Conservation (phyloP, 2,888 invertebrate species). For the Caenorhabditis becei region DNA sequence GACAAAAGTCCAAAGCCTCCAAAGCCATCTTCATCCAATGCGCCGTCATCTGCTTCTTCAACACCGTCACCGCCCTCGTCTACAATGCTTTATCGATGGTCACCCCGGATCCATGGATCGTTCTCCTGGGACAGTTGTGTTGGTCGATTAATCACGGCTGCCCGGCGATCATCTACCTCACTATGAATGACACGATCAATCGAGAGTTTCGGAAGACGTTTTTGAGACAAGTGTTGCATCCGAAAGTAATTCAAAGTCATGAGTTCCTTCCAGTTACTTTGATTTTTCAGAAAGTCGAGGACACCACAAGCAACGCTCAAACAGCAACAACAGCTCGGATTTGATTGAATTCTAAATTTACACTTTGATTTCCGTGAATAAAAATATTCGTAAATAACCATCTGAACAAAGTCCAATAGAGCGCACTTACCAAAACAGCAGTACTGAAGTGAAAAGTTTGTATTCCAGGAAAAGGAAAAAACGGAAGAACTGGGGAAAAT, state of each 20-base stretch:
- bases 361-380: too few relatives aligned
- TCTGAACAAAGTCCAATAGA: too few relatives aligned
- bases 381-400: too few relatives aligned
- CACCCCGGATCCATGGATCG: constrained; percentile 35
- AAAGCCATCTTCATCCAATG: constrained; percentile 52
- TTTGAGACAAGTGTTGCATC: constrained; percentile 1
- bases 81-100: constrained; percentile 36
- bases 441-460: too few relatives aligned
- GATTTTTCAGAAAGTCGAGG: constrained; percentile 10
- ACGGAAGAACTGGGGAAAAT: too few relatives aligned
- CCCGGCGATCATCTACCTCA: constrained; percentile 42
- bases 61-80: constrained; percentile 45
- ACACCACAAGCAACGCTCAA: constrained; percentile 5
- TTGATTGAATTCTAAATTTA: too few relatives aligned
- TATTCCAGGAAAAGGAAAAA: too few relatives aligned
- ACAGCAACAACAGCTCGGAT: neutral
- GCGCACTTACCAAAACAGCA: too few relatives aligned
- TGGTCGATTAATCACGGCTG: constrained; percentile 52
- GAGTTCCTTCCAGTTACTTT: too few relatives aligned
- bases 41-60: constrained; percentile 44
- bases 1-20: constrained; percentile 44
- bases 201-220: constrained; percentile 2
- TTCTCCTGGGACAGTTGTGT: constrained; percentile 26
- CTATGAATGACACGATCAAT: constrained; percentile 42
- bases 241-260: too few relatives aligned